Evolutionary conservation across 2,888 invertebrate species (phyloP), one percentile per base, ranked within the genome.

Genomic region (Panzeria rudis): DNA sequence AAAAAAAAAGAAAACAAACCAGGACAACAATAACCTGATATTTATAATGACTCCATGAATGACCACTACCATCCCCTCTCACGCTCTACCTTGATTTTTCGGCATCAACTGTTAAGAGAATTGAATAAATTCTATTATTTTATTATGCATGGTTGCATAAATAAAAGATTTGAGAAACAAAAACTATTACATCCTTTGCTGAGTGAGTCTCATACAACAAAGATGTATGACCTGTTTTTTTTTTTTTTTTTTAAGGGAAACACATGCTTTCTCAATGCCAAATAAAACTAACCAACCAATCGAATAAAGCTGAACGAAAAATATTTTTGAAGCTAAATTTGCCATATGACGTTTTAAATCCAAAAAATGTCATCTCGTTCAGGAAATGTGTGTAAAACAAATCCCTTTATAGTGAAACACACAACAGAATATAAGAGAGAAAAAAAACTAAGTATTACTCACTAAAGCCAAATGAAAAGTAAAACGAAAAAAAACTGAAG

Each of bases 311-410:
- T 44, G 62, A 56, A 59, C 32, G 54, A 20, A 54, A 4, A 41
- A 56, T 9, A 41, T 41, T 8, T 66, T 64, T 8, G 50, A 75
- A 52, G 61, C 72, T 61, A 54, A 81, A 62, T 75, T 61, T 68
- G 77, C 77, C 85, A 82, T 85, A 85, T 85, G 85, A 85, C 82
- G 71, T 78, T 72, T 71, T n/a, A 71, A 82, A 72, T 85, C 75
- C 71, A 69, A 78, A 69, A 78, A 69, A 78, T 85, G 85, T 85
- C 82, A 85, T 82, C 75, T 44, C 71, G 64, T 50, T 59, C 85
- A 75, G 82, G 82, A 85, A 85, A 82, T 85, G 82, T 85, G 85
- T 85, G 78, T 82, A 82, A 85, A 85, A 85, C 78, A 82, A 82
- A 82, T 82, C 78, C 78, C 82, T 82, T 85, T 79, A 82, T 59